Evolutionary conservation across 1,140 invertebrate genomes (phyloP), one percentile per base, ranked within the genome.

Genomic region (Rhopalosiphum maidis): DNA sequence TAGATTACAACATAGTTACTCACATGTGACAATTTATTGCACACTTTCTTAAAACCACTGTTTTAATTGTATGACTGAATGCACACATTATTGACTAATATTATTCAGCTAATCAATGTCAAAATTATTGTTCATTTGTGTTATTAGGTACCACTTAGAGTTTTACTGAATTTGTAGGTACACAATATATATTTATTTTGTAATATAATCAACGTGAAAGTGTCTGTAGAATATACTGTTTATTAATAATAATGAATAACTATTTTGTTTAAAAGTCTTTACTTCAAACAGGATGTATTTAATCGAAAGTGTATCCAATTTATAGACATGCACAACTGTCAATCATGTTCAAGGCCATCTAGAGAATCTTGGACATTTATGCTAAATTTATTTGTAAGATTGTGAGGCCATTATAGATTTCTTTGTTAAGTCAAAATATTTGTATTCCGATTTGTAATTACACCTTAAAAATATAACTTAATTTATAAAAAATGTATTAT

Each of bases 241-340:
- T 55, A 55, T 89, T 89, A 89, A 89, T 37, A 87, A 48, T n/a
- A 87, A 48, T n/a, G 6, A 35, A 37, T 37, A 89, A 88, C 54
- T 51, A 89, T 55, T 54, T 68, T 4, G 18, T 60, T 41, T 60
- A 37, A 35, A 89, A 46, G 46, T 85, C 18, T 83, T 43, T 85
- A 41, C 0, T 9, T 43, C 68, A 55, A 30, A 93, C 91, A 93
- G 91, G 82, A 93, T 93, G 15, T 93, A 55, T 93, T 85, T 54
- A 86, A 93, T 54, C 35, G 77, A 93, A 93, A 93, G 91, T 93
- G 48, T 93, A 85, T 86, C 91, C 86, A 85, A 93, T 37, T 30
- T 37, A 54, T 37, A 37, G n/a, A 51, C 77, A 48, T 25, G 22
- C 90, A 91, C 8, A 54, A 92, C n/a, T 51, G 82, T 54, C 48